A percentile compares a stretch with the other conserved stretches of the same genome.
Conservation (phyloP, 2,888 invertebrate species). For the Chloroclystis v-ata region DNA sequence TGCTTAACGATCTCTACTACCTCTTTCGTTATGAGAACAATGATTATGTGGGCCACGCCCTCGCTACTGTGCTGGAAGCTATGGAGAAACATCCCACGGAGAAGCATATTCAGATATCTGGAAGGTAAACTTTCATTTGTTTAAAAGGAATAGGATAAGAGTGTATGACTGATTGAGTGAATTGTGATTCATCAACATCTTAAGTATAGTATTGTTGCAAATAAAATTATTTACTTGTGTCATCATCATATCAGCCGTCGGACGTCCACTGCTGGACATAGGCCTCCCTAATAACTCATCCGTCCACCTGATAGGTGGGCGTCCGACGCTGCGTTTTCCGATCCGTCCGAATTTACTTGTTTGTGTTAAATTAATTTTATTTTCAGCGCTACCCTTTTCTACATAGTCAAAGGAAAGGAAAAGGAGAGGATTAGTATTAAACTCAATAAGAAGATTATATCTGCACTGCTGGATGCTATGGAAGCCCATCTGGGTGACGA, state of each 20-base stretch:
- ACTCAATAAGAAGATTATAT: slow-evolving; percentile 88
- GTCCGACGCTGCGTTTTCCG: no score
- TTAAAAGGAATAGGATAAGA: no score
- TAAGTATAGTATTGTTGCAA: no score
- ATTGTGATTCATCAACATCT: no score
- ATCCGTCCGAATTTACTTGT: no score
- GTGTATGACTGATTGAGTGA: no score
- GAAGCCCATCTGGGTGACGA: slow-evolving; percentile 89
- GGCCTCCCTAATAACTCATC: no score
- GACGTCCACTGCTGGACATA: no score
- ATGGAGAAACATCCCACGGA: slow-evolving; percentile 93
- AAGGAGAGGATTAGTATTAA: slow-evolving; percentile 84
- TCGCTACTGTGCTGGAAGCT: slow-evolving; percentile 89
- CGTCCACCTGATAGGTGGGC: no score
- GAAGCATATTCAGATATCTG: slow-evolving; percentile 94
- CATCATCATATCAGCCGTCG: no score
- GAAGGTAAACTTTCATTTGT: slow-evolving; percentile 78
- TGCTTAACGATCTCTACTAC: slow-evolving; percentile 94
- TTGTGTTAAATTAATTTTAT: no score
- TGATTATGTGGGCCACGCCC: slow-evolving; percentile 84
- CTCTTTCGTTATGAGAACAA: slow-evolving; percentile 90
- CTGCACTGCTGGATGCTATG: slow-evolving; percentile 92
- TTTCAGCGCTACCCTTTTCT: slow-evolving; percentile 92
- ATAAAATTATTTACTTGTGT: no score
- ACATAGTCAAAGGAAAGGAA: slow-evolving; percentile 93